Base-by-base conservation (phyloP, 2,113 vertebrate species). In the Prionailurus viverrinus region DNA sequence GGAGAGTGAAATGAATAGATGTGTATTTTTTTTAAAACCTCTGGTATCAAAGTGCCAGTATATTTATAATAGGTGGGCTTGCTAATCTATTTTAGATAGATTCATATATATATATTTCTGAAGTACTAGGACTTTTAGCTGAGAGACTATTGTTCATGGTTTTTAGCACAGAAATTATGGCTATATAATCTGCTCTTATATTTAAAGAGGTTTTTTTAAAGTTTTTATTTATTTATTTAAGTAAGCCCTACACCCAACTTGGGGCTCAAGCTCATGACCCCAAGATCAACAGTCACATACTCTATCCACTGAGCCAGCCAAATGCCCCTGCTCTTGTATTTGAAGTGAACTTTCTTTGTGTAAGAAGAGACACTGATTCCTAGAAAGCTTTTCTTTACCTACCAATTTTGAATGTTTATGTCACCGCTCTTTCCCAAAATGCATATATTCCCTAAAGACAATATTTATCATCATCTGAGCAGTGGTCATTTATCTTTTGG, bases 301-400 rank as follows among this genome's bases (percentile, higher is more conserved):
- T 29, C 41, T 76, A 48, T 41, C 39, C 27, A 74, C 73, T 76
- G 73, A 76, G 73, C 14, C 14, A 13, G 25, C 41, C 41, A 76
- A 41, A 25, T 7, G 25, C 73, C 25, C 55, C 4, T 6, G n/a
- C 48, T 86, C 55, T 66, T 87, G 6, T 16, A 82, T 41, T 93
- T 85, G 74, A 93, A 95, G 89, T 80, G 53, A 97, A 81, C 18
- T 14, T 93, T 55, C 76, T 36, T 48, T 71, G 21, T 74, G 31
- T 91, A 53, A 69, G 13, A 53, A 91, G 31, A 89, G 48, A 89
- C 33, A 79, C 16, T 41, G 19, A 73, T 39, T 58, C 48, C 23
- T 79, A 45, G 29, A 81, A 92, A 91, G 23, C 5, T 95, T 69
- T 86, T 73, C 23, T 80, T 51, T 69, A 66, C 31, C 31, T 31